Percentiles rank a stretch among this genome's conserved stretches.
Conservation (phyloP, 2,888 invertebrate species). For the Neoaliturus tenellus region DNA sequence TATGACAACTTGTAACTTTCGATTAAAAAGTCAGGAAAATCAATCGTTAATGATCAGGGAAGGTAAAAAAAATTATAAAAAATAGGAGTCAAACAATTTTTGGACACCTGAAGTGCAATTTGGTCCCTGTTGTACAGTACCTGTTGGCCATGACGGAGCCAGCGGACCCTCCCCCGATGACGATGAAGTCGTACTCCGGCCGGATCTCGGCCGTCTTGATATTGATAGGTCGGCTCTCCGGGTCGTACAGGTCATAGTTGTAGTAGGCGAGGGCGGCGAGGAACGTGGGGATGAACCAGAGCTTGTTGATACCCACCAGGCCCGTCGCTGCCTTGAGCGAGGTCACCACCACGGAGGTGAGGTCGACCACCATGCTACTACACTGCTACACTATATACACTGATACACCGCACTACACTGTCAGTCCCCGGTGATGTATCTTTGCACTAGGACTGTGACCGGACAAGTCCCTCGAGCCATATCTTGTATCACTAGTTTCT, state of each 20-base stretch:
- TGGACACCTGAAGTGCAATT: too few species aligned
- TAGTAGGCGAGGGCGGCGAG: conserved; percentile 87
- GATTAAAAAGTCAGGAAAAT: too few species aligned
- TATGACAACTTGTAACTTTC: too few species aligned
- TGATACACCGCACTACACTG: background rate
- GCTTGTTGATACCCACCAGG: conserved; percentile 82
- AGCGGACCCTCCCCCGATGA: conserved; percentile 90
- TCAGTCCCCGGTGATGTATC: background rate
- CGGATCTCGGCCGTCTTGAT: conserved; percentile 76
- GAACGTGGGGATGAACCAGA: conserved; percentile 83
- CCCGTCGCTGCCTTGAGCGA: conserved; percentile 84
- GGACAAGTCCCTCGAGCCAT: background rate
- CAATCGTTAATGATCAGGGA: too few species aligned
- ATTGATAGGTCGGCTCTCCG: conserved; percentile 87
- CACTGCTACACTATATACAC: background rate
- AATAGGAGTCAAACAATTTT: too few species aligned
- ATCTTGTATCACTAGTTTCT: too few species aligned
- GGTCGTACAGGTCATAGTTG: conserved; percentile 90
- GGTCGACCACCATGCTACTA: conserved; percentile 60
- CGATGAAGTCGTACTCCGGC: conserved; percentile 87
- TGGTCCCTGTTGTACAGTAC: too few species aligned
- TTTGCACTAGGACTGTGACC: background rate
- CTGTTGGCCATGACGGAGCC: conserved; percentile 90
- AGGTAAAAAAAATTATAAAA: too few species aligned
- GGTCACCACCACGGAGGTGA: conserved; percentile 75